Conservation (phyloP, 53 echinoderm and acorn worm species). For the Apostichopus leukothele region DNA sequence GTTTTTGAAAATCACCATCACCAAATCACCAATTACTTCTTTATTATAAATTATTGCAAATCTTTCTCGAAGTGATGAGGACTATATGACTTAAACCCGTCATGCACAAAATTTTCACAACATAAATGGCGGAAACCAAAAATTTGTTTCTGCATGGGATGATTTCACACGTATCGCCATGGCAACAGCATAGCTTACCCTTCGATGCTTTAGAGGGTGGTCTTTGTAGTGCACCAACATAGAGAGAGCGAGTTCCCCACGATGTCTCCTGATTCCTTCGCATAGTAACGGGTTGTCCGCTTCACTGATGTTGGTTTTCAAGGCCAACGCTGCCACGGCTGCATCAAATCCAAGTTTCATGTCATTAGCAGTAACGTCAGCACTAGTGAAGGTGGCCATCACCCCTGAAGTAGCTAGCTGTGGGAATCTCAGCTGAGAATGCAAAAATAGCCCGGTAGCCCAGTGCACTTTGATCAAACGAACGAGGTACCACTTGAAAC, state of each 20-base stretch:
- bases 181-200: constrained; percentile 55
- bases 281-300: constrained; percentile 91
- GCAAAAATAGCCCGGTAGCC: neutral
- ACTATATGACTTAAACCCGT: too few species aligned
- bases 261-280: constrained; percentile 87
- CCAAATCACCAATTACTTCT: too few species aligned
- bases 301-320: constrained; percentile 91
- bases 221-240: constrained; percentile 90
- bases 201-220: constrained; percentile 83
- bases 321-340: constrained; percentile 75
- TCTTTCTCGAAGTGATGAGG: too few species aligned
- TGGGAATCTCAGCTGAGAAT: constrained; percentile 13
- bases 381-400: constrained; percentile 15
- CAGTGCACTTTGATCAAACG: too few species aligned
- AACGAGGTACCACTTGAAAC: too few species aligned
- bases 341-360: constrained; percentile 93
- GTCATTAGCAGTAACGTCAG: constrained; percentile 74
- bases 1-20: too few species aligned
- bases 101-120: too few species aligned
- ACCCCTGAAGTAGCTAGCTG: neutral
- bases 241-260: constrained; percentile 82
- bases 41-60: too few species aligned
- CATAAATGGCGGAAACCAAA: too few species aligned
- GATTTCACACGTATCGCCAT: neutral
- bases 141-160: too few species aligned